Base-by-base conservation (phyloP, 2,113 vertebrate genomes). In the Xiphophorus couchianus region DNA sequence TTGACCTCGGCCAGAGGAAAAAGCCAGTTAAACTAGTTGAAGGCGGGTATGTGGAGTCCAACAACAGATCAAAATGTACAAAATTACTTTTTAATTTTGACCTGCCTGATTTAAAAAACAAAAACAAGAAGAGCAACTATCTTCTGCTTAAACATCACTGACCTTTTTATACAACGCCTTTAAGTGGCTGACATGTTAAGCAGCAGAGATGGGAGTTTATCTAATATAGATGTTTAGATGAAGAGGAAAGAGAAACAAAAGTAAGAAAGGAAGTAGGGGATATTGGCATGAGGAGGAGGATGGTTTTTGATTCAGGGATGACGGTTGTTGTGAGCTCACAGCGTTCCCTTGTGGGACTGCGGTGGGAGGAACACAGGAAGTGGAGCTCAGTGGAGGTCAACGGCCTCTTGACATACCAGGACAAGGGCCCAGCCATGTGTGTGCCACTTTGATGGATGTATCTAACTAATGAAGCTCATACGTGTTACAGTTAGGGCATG, bases 301-400 rank as follows among this genome's bases (percentile, higher is more conserved):
- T 27, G 73, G 54, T 84, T 76, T 76, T 67, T 73, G 84, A 48
- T 74, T 80, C 39, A 67, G 66, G 54, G 68, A 84, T 64, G 66
- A 80, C 84, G 81, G 80, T 27, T 84, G 66, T 74, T 88, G 81
- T 90, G 83, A 81, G 69, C 15, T 66, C 61, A 64, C 35, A 77
- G 67, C 65, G 12, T 86, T 78, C 69, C 48, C 82, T 88, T 72
- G 35, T 68, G 89, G 78, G 73, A 78, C 44, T 75, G 28, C 35
- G n/a, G 51, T 31, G 80, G 83, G 69, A 58, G 76, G 70, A 76
- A 81, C 74, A 80, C 86, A 89, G 90, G 89, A 93, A 89, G 84
- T 64, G 62, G 79, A 84, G 81, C 77, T 84, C 79, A 35, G 70
- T 72, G 73, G 74, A 91, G 90, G 90, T 90, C 90, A 91, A 72